Evolutionary conservation across 2,113 vertebrate species (phyloP).

Genomic region (Myrmophylax atrothorax): DNA sequence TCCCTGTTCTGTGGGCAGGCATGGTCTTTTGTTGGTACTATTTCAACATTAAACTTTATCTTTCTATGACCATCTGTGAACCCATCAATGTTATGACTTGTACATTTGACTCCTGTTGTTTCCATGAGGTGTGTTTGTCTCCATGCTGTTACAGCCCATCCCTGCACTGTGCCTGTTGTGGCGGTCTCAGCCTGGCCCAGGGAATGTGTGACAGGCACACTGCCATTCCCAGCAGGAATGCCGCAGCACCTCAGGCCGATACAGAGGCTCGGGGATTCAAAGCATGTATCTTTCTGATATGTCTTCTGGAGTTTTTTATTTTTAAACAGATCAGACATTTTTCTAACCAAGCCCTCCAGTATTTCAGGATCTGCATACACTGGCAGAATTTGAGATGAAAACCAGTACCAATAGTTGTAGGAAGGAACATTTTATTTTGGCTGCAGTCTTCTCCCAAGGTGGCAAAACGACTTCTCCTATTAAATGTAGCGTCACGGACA

Average conservation of each 20-base stretch:
- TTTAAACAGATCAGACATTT: not conserved
- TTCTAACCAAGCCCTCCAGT: not conserved
- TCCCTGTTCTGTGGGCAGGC: not conserved
- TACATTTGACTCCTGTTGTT: not conserved
- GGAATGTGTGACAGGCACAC: not conserved
- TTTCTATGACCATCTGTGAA: not conserved
- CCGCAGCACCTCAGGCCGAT: not conserved
- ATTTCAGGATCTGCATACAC: fast-evolving
- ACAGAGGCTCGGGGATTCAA: not conserved
- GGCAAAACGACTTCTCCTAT: not conserved
- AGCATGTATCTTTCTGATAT: not conserved
- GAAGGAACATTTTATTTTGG: not conserved
- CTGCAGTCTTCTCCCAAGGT: not conserved
- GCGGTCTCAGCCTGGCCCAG: not conserved
- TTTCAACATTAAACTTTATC: not conserved
- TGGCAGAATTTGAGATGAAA: not conserved
- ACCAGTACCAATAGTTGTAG: not conserved
- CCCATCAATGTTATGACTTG: not conserved
- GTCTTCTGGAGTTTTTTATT: not conserved
- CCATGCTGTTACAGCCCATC: not conserved
- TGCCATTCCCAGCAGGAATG: not conserved
- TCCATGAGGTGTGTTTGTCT: not conserved
- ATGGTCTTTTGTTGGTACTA: not conserved
- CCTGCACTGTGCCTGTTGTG: not conserved
- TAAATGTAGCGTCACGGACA: fast-evolving